phyloP scores from a whole-genome alignment of 2,797 vertebrate species.

The Nyctalus aviator region DNA sequence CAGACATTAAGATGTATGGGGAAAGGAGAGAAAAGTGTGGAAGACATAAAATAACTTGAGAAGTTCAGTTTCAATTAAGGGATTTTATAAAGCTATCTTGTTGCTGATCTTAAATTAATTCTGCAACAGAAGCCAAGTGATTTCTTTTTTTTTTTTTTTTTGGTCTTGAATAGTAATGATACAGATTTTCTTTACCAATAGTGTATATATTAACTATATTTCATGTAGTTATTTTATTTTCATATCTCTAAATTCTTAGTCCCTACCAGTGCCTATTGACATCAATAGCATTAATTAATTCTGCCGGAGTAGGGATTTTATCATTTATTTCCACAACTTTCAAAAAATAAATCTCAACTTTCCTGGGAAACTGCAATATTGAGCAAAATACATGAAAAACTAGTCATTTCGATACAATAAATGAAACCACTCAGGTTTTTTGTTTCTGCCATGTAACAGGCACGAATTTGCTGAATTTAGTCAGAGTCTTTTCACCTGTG shows the following conservation, averaged over 20 bases:
- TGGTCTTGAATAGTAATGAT: slow-evolving; percentile 76
- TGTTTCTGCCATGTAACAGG: neutral
- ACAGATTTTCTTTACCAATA: slow-evolving; percentile 72
- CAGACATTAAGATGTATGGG: slow-evolving; percentile 47
- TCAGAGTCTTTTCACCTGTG: slow-evolving; percentile 11
- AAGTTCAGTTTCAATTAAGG: slow-evolving; percentile 71
- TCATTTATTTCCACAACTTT: slow-evolving; percentile 47
- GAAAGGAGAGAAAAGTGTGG: slow-evolving; percentile 44
- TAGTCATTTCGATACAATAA: slow-evolving; percentile 32
- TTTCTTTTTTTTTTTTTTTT: slow-evolving; percentile 73
- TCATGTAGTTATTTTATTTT: slow-evolving; percentile 60
- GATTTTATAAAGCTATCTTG: slow-evolving; percentile 74
- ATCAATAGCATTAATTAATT: slow-evolving; percentile 68
- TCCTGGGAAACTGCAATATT: slow-evolving; percentile 35
- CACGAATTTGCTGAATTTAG: slow-evolving; percentile 10
- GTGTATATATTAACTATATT: slow-evolving; percentile 69
- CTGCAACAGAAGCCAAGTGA: slow-evolving; percentile 70
- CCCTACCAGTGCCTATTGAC: slow-evolving; percentile 47
- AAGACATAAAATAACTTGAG: slow-evolving; percentile 67
- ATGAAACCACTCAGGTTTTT: neutral
- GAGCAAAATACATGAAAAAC: slow-evolving; percentile 27
- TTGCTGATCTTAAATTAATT: slow-evolving; percentile 75
- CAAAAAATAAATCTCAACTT: neutral
- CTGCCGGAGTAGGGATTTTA: slow-evolving; percentile 44
- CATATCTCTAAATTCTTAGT: slow-evolving; percentile 47